A percentile compares a stretch with the other conserved stretches of the same genome.
Conservation (phyloP, 1,140 invertebrate species). For the Pseudoatta argentina region DNA sequence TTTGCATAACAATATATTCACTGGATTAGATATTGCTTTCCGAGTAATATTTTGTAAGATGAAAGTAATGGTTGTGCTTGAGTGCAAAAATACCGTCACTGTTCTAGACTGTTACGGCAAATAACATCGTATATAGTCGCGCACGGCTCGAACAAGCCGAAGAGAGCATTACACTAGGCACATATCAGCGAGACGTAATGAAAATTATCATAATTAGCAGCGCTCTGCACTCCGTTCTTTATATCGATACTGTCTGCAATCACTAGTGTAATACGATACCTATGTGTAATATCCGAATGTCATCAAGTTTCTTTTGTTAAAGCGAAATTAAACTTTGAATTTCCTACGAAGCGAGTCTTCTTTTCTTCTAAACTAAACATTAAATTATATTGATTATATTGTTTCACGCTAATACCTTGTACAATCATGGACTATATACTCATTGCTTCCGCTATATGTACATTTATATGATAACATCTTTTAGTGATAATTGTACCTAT, state of each 20-base stretch:
- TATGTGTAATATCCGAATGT: conserved; percentile 43
- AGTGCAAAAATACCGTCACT: conserved; percentile 74
- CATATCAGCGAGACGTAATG: conserved; percentile 80
- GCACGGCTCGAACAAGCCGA: not conserved
- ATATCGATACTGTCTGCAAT: conserved; percentile 62
- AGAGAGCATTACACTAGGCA: conserved; percentile 52
- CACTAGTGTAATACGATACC: conserved; percentile 63
- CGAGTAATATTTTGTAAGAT: conserved; percentile 63
- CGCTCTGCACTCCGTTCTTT: conserved; percentile 58
- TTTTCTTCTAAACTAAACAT: conserved; percentile 2
- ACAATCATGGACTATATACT: not conserved
- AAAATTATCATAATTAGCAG: conserved; percentile 47
- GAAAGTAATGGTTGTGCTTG: conserved; percentile 78
- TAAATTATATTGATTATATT: not conserved
- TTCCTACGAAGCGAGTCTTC: conserved; percentile 37
- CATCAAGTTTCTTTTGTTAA: conserved; percentile 47
- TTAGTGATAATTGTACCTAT: conserved; percentile 56
- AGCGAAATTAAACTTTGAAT: conserved; percentile 53
- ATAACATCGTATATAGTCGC: conserved; percentile 60
- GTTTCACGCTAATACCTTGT: not conserved
- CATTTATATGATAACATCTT: conserved; percentile 66
- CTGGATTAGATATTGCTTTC: conserved; percentile 68
- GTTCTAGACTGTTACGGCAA: conserved; percentile 56
- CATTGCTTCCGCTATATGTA: not conserved
- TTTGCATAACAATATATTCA: conserved; percentile 59